These are phyloP conservation scores for Synanthedon myopaeformis DNA, from an alignment of 2,888 invertebrate genomes.

Conservation along the genomic window DNA sequence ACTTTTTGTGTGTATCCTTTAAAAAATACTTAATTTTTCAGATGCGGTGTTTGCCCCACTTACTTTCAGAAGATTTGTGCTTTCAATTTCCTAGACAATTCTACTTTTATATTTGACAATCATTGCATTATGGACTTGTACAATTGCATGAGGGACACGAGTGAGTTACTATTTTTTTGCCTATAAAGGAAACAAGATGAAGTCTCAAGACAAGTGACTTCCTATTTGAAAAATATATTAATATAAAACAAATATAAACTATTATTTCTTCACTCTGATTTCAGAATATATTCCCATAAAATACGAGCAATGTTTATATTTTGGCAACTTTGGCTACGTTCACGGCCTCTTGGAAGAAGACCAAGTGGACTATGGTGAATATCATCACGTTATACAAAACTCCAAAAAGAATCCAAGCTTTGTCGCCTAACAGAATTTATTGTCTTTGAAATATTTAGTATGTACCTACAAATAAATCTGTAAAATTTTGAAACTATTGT, in stretches of 20 bases:
- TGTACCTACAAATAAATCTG: no score
- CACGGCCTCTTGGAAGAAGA: conserved; percentile 45
- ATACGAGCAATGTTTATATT: conserved; percentile 47
- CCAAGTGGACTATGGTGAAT: conserved; percentile 49
- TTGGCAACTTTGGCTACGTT: conserved; percentile 58
- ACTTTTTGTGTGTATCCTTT: no score
- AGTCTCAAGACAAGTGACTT: no score
- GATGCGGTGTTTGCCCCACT: conserved; percentile 57
- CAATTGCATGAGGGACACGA: conserved; percentile 45
- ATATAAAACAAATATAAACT: no score
- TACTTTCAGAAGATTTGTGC: conserved; percentile 57
- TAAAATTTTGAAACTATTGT: no score
- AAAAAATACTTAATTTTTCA: conserved; percentile 10
- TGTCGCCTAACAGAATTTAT: conserved; percentile 11
- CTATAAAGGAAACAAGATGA: no score
- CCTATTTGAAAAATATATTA: no score
- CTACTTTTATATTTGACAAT: conserved; percentile 53
- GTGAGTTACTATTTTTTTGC: conserved; percentile 16
- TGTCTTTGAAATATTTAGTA: no score
- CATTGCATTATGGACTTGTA: conserved; percentile 58
- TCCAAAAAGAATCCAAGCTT: conserved; percentile 47
- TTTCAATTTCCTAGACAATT: conserved; percentile 28
- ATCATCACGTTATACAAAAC: conserved; percentile 24
- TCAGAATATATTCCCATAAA: conserved; percentile 35
- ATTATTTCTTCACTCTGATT: conserved; percentile 5